phyloP scores from a whole-genome alignment of 2,113 vertebrate species.

The Neolamprologus modestus region DNA sequence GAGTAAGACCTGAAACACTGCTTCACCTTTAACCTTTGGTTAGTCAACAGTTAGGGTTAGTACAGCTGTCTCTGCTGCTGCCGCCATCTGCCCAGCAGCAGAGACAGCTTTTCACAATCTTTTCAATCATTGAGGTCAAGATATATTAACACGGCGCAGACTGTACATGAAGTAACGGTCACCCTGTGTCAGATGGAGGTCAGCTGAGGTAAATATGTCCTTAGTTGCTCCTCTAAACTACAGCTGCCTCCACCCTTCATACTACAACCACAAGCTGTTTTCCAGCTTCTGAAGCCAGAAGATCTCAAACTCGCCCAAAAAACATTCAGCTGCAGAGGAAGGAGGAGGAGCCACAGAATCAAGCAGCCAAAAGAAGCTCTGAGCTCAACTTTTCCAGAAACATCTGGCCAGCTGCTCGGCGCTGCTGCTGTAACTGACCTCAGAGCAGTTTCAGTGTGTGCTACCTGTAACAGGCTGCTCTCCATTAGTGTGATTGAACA shows the following conservation, averaged over 20 bases:
- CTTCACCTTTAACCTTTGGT: not conserved
- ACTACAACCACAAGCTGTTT: not conserved
- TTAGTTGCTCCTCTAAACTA: not conserved
- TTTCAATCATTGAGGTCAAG: not conserved
- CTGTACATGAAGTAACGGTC: not conserved
- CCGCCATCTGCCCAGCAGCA: not conserved
- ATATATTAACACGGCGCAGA: not conserved
- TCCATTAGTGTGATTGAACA: not conserved
- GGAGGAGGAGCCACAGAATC: not conserved
- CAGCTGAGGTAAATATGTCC: not conserved
- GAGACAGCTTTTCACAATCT: not conserved
- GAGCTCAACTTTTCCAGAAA: not conserved
- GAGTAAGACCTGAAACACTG: not conserved
- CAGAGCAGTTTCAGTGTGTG: not conserved
- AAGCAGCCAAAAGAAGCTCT: not conserved
- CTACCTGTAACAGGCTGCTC: not conserved
- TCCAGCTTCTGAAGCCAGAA: not conserved
- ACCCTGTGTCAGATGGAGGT: not conserved
- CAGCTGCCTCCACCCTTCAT: not conserved
- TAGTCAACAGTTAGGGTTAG: not conserved
- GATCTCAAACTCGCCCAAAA: not conserved
- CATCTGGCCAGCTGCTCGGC: not conserved
- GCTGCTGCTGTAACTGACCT: not conserved
- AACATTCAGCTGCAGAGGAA: not conserved
- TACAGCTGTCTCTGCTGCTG: not conserved